Evolutionary conservation across 2,888 invertebrate genomes (phyloP).

Genomic region (Luperina nickerlii): DNA sequence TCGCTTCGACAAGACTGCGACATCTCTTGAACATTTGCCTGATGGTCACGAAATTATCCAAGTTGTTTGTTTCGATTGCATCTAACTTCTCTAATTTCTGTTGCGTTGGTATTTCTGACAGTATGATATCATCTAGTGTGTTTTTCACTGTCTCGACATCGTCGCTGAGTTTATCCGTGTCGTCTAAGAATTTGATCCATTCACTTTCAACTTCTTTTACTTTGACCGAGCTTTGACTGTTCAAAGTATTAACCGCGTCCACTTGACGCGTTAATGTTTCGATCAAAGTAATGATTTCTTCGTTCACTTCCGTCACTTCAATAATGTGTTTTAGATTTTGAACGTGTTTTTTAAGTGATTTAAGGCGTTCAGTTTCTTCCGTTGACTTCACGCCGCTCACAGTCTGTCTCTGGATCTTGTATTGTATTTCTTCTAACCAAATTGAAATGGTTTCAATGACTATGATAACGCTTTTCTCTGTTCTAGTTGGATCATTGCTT

Average conservation of each 20-base stretch:
- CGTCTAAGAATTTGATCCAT: constrained; percentile 93
- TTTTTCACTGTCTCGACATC: constrained; percentile 87
- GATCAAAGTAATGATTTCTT: constrained; percentile 92
- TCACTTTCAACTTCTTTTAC: constrained; percentile 91
- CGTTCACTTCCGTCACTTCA: constrained; percentile 92
- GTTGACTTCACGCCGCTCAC: constrained; percentile 72
- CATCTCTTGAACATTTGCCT: constrained; percentile 91
- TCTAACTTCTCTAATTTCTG: constrained; percentile 93
- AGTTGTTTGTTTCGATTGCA: constrained; percentile 92
- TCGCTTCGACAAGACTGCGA: constrained; percentile 91
- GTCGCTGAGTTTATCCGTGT: constrained; percentile 90
- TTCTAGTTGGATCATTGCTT: constrained; percentile 88
- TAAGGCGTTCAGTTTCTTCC: constrained; percentile 79
- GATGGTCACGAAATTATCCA: constrained; percentile 91
- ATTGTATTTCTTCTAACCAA: constrained; percentile 96
- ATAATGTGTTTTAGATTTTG: constrained; percentile 91
- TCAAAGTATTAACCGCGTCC: constrained; percentile 92
- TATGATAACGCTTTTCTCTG: constrained; percentile 93
- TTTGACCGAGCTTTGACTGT: constrained; percentile 81
- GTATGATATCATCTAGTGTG: constrained; percentile 89
- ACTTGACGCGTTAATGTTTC: constrained; percentile 92
- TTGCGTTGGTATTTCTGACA: constrained; percentile 92
- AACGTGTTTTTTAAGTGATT: constrained; percentile 89
- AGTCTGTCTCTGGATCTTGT: constrained; percentile 91
- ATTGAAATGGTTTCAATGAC: constrained; percentile 95